Conservation (phyloP, 2,797 vertebrate species). For the Selene dorsalis region DNA sequence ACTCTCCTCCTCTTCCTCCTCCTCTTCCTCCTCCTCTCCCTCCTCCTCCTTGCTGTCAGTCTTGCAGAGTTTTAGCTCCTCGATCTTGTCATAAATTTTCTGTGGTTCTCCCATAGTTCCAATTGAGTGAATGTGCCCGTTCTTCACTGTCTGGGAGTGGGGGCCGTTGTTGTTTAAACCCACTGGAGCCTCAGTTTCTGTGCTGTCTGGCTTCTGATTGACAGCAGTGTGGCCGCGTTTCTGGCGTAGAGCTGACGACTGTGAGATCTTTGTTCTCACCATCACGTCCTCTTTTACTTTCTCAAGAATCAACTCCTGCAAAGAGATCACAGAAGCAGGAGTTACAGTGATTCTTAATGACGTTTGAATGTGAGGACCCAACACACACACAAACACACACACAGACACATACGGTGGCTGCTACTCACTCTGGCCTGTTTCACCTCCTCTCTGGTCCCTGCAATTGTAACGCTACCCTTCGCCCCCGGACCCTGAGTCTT, state of each 20-base stretch:
- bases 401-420: not conserved
- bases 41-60: conserved; percentile 24
- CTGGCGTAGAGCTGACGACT: conserved; percentile 82
- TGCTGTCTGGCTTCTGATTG: conserved; percentile 30
- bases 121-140: conserved; percentile 28
- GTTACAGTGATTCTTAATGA: not conserved
- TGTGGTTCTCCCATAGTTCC: conserved; percentile 25
- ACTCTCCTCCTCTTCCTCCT: conserved; percentile 56
- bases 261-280: conserved; percentile 85
- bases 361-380: not conserved
- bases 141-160: conserved; percentile 46
- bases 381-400: too few relatives aligned
- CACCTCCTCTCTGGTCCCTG: conserved; percentile 87
- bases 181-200: conserved; percentile 23
- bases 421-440: conserved; percentile 86
- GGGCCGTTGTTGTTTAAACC: conserved; percentile 46
- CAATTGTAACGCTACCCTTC: conserved; percentile 83
- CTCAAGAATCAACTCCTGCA: conserved; percentile 88
- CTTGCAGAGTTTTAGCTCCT: conserved; percentile 31
- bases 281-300: conserved; percentile 87
- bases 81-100: not conserved
- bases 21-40: conserved; percentile 54
- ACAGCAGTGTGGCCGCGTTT: conserved; percentile 76
- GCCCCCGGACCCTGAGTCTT: conserved; percentile 55
- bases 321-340: not conserved